These are phyloP conservation scores for Limanda limanda DNA, from an alignment of 2,113 vertebrate species.

Conservation along the genomic window DNA sequence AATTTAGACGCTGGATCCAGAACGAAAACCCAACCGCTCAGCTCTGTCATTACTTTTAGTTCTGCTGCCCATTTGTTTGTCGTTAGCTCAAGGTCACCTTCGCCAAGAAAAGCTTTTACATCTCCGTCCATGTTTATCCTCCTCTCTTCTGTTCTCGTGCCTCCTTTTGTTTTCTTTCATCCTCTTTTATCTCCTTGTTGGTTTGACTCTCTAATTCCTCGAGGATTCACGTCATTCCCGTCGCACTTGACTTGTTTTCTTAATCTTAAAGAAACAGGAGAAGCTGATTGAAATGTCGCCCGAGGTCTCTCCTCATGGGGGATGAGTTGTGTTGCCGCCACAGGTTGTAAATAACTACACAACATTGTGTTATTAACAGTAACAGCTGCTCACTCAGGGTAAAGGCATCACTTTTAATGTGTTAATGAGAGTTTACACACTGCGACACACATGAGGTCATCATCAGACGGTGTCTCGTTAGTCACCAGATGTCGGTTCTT, in stretches of 20 bases:
- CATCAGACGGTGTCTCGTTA: neutral
- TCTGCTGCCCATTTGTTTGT: conserved; percentile 54
- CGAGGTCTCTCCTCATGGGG: neutral
- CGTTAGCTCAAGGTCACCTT: conserved; percentile 48
- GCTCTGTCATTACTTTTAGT: conserved; percentile 62
- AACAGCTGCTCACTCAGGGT: neutral
- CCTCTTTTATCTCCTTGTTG: conserved; percentile 13
- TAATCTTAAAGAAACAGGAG: conserved; percentile 33
- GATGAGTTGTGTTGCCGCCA: neutral
- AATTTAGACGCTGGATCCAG: conserved; percentile 59
- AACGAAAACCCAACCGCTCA: conserved; percentile 52
- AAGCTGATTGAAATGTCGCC: conserved; percentile 19
- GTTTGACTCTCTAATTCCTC: conserved; percentile 28
- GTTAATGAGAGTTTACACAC: neutral
- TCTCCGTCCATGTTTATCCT: conserved; percentile 61
- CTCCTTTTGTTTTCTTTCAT: neutral
- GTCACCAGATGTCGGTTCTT: neutral
- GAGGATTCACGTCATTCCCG: conserved; percentile 7
- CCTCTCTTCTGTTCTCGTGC: conserved; percentile 11
- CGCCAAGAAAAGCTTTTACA: conserved; percentile 66
- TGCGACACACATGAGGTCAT: neutral
- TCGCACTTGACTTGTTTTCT: conserved; percentile 37
- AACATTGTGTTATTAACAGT: conserved; percentile 1
- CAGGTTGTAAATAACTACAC: neutral
- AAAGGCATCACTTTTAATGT: neutral